Evolutionary conservation across 2,888 invertebrate species (phyloP).

Genomic region (Mesorhabditis spiculigera): DNA sequence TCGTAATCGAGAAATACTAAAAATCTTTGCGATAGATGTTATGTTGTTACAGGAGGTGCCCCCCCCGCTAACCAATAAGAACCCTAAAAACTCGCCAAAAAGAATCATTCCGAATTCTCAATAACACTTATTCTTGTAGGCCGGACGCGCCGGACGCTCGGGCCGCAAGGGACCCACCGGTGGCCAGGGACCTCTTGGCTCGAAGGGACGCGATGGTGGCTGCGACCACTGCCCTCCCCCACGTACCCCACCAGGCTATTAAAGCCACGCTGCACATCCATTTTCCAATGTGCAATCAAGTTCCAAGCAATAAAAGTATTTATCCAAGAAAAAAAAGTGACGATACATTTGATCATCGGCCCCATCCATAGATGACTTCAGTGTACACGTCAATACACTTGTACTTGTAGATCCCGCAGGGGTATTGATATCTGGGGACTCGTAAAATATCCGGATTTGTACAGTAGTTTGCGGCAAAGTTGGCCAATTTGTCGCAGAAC

Average conservation of each 20-base stretch:
- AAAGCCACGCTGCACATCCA: neutral
- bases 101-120: neutral
- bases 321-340: too few relatives aligned
- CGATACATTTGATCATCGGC: too few relatives aligned
- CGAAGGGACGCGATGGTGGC: constrained; percentile 33
- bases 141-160: constrained; percentile 34
- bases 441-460: constrained; percentile 33
- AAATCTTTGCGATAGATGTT: too few relatives aligned
- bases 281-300: too few relatives aligned
- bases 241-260: constrained; percentile 43
- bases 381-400: constrained; percentile 31
- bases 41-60: too few relatives aligned
- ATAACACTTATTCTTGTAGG: neutral
- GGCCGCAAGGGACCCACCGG: constrained; percentile 41
- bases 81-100: neutral
- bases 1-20: too few relatives aligned
- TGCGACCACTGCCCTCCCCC: constrained; percentile 48
- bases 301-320: too few relatives aligned
- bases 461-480: constrained; percentile 32
- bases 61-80: neutral
- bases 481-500: constrained; percentile 24
- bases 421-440: constrained; percentile 25
- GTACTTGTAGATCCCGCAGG: constrained; percentile 31
- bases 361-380: constrained; percentile 22
- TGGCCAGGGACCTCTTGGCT: constrained; percentile 37